A percentile compares a stretch with the other conserved stretches of the same genome.
Evolutionary conservation across 2,113 vertebrate genomes (phyloP).

Genomic region (Pygoscelis antarcticus): DNA sequence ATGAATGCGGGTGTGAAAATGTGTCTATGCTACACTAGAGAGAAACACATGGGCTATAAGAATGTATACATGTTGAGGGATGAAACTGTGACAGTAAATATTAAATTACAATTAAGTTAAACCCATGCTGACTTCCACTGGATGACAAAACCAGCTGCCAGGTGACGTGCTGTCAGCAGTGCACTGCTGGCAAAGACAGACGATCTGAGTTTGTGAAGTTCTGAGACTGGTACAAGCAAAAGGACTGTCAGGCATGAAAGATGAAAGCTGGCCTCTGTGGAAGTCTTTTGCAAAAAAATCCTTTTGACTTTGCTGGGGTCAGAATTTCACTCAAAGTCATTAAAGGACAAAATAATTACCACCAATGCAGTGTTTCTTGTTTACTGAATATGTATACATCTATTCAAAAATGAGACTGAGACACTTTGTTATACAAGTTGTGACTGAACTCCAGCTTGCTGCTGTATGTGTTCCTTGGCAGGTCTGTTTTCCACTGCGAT

Average conservation of each 20-base stretch:
- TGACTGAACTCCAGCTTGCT: neutral
- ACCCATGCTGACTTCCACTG: neutral
- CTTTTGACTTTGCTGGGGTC: neutral
- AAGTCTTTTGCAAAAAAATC: neutral
- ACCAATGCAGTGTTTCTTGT: neutral
- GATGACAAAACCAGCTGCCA: neutral
- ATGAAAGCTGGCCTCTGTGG: neutral
- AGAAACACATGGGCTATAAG: neutral
- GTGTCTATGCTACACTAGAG: no score
- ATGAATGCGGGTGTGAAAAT: neutral
- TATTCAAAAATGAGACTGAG: neutral
- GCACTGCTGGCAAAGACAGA: neutral
- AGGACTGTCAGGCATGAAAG: neutral
- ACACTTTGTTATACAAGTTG: neutral
- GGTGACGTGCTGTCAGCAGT: neutral
- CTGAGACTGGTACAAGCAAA: neutral
- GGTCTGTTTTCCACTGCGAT: neutral
- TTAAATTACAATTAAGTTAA: neutral
- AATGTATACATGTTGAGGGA: neutral
- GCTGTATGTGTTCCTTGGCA: neutral
- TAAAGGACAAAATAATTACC: neutral
- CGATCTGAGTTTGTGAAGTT: neutral
- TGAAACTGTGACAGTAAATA: neutral
- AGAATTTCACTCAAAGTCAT: neutral
- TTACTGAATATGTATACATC: neutral